Base-by-base conservation (phyloP, 2,113 vertebrate genomes). In the Pavo muticus region DNA sequence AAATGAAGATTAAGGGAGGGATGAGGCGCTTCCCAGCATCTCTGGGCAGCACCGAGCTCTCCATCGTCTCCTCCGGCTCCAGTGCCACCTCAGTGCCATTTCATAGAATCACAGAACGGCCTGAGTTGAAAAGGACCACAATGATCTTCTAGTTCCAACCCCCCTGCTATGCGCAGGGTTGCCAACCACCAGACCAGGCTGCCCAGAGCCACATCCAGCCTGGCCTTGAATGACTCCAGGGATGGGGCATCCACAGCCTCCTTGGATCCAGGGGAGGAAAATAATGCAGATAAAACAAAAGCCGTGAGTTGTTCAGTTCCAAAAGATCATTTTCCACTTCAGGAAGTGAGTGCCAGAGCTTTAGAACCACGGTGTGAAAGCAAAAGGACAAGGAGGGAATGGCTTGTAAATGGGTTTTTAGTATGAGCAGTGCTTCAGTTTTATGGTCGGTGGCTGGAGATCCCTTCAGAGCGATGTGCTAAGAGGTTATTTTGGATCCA, bases 401-500 rank as follows among this genome's bases (percentile, higher is more conserved):
- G 63, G 84, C 68, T 85, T 60, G 71, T 78, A 59, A 92, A 50
- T 81, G 84, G 84, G 42, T 75, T 89, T 93, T 89, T 7, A 80
- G 74, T 29, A 77, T 64, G 4, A 67, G 64, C 56, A 3, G 48
- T 15, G 67, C 21, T 84, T 23, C 77, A 21, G 63, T 11, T 92
- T 73, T 37, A 52, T 5, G 10, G 87, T 56, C 7, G 14, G 42
- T 18, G 77, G 80, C 94, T 54, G 84, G 44, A 95, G 87, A 69
- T 95, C 95, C 91, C 91, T 44, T 48, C 2, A 30, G 95, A 92
- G 87, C 2, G 1, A 24, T 40, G 91, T 76, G 91, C 88, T 94
- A 39, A 95, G 89, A 97, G 93, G 81, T 57, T 87, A 1, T 54
- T 85, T 59, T 54, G 94, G 84, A 91, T 75, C 94, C n/a, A 4